Percentiles rank a stretch among this genome's conserved stretches.
Conservation (phyloP, 2,888 invertebrate species). For the Synergus umbraculus region DNA sequence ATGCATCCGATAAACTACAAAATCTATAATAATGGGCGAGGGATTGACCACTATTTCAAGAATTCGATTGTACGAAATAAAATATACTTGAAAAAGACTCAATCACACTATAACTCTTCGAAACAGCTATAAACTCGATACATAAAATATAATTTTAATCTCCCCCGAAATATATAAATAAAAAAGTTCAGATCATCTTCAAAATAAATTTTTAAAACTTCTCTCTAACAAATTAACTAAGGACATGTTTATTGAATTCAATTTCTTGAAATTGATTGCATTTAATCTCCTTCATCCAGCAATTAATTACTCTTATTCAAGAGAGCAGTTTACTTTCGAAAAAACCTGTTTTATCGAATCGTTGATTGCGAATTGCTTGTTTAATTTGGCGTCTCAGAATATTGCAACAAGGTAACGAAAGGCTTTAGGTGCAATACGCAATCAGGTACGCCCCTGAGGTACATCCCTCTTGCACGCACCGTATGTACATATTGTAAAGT, state of each 20-base stretch:
- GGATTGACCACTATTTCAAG: too few species aligned
- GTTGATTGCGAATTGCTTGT: slow-evolving; percentile 13
- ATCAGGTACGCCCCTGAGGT: slow-evolving; percentile 31
- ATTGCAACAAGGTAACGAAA: not conserved
- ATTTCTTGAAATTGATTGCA: slow-evolving; percentile 8
- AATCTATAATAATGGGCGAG: too few species aligned
- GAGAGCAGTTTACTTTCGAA: slow-evolving; percentile 9
- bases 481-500: slow-evolving; percentile 22
- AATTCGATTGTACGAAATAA: too few species aligned
- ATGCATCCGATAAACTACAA: not conserved
- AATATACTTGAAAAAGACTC: too few species aligned
- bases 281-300: not conserved
- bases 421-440: slow-evolving; percentile 5
- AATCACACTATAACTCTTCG: too few species aligned
- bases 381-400: slow-evolving; percentile 22
- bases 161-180: too few species aligned
- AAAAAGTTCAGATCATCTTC: too few species aligned
- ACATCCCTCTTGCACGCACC: slow-evolving; percentile 24
- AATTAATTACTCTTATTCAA: slow-evolving; percentile 12
- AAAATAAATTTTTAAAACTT: not conserved
- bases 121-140: too few species aligned
- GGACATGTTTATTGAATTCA: not conserved
- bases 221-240: not conserved
- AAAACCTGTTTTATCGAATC: slow-evolving; percentile 20
- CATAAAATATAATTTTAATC: too few species aligned